Percentiles rank a stretch among this genome's conserved stretches.
Evolutionary conservation across 1,140 invertebrate genomes (phyloP).

Genomic region (Aleiodes sp.): DNA sequence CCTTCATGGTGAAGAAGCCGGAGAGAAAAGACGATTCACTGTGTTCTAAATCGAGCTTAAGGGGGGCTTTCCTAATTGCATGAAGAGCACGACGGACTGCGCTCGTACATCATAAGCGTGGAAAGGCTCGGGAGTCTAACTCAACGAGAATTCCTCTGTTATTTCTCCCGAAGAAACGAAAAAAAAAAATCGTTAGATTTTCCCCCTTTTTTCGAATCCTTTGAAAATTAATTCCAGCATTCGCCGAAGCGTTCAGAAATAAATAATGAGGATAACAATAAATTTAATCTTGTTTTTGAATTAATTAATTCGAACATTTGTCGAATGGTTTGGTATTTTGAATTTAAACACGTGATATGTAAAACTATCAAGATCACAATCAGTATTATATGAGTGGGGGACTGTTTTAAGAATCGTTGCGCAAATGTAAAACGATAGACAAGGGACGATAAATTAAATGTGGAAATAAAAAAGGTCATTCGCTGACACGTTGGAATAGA

Average conservation of each 20-base stretch:
- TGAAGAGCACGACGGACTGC: slow-evolving; percentile 31
- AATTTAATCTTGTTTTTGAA: no score
- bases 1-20: slow-evolving; percentile 1
- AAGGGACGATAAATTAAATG: slow-evolving; percentile 18
- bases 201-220: background rate
- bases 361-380: background rate
- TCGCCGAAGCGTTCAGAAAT: background rate
- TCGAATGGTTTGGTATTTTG: no score
- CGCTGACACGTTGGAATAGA: slow-evolving; percentile 14
- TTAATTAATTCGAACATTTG: no score
- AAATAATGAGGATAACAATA: no score
- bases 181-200: background rate
- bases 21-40: slow-evolving; percentile 12
- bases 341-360: background rate
- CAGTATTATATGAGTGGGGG: slow-evolving; percentile 1
- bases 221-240: slow-evolving; percentile 11
- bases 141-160: background rate
- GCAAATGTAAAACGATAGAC: slow-evolving; percentile 21
- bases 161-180: background rate
- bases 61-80: slow-evolving; percentile 44
- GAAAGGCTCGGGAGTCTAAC: slow-evolving; percentile 11
- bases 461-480: background rate
- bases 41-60: slow-evolving; percentile 50
- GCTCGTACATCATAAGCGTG: slow-evolving; percentile 33
- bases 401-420: slow-evolving; percentile 1